Percentiles rank a stretch among this genome's conserved stretches.
Evolutionary conservation across 2,888 invertebrate species (phyloP).

Genomic region (Ornithoptera priamus): DNA sequence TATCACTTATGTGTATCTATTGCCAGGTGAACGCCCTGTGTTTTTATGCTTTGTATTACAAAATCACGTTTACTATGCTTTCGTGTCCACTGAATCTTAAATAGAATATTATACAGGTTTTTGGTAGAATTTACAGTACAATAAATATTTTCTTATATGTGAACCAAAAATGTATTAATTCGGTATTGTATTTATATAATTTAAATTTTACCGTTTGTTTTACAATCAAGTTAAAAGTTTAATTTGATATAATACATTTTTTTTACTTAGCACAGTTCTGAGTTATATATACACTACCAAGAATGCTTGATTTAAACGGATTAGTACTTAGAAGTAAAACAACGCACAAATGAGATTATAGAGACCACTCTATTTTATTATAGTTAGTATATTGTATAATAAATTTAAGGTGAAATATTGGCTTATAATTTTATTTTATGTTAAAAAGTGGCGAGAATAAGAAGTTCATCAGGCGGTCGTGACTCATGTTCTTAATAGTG

Average conservation of each 20-base stretch:
- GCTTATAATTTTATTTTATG: too few relatives aligned
- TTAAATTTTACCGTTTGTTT: not conserved
- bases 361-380: not conserved
- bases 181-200: not conserved
- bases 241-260: not conserved
- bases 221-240: not conserved
- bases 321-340: conserved; percentile 9
- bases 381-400: not conserved
- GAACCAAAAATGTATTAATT: too few relatives aligned
- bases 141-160: not conserved
- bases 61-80: not conserved
- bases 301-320: not conserved
- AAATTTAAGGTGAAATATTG: not conserved
- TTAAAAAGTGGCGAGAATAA: too few relatives aligned
- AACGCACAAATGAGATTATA: conserved; percentile 8
- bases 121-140: not conserved
- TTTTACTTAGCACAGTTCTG: not conserved
- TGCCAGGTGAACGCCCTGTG: not conserved
- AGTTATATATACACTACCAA: not conserved
- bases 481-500: not conserved
- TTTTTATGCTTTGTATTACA: not conserved
- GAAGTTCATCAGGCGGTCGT: not conserved
- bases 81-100: not conserved
- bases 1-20: not conserved
- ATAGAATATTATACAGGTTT: not conserved